These are phyloP conservation scores for Lophotriccus pileatus DNA, from an alignment of 2,797 vertebrate species.

Conservation along the genomic window DNA sequence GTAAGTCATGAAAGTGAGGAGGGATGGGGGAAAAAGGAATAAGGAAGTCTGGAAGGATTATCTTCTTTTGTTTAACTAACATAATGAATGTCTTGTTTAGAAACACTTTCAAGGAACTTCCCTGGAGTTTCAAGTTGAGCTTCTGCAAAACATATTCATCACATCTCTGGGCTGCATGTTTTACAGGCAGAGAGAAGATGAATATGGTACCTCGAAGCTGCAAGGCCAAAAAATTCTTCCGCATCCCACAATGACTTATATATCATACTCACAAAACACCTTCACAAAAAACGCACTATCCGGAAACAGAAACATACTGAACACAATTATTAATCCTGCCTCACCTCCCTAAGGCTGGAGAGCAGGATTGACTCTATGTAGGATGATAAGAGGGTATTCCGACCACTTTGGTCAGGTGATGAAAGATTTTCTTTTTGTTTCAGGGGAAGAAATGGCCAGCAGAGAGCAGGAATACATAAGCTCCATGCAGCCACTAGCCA, in stretches of 20 bases:
- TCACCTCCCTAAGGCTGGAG: neutral
- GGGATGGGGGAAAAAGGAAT: neutral
- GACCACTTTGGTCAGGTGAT: neutral
- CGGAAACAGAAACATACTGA: neutral
- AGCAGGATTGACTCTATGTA: neutral
- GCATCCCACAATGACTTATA: slow-evolving; percentile 5
- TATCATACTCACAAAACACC: slow-evolving; percentile 4
- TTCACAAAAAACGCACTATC: neutral
- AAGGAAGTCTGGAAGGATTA: neutral
- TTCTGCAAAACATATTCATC: neutral
- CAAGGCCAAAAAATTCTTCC: slow-evolving; percentile 22
- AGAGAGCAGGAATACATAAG: neutral
- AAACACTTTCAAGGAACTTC: slow-evolving; percentile 10
- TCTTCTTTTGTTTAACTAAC: neutral
- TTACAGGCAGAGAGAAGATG: neutral
- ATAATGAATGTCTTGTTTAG: neutral
- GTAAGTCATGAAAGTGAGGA: neutral
- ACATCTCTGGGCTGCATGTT: neutral
- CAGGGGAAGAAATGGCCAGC: neutral
- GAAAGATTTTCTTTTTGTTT: neutral
- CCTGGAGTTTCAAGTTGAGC: neutral
- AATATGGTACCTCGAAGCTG: slow-evolving; percentile 2
- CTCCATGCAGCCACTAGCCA: neutral
- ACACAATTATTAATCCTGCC: neutral
- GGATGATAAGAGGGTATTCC: neutral